Evolutionary conservation across 2,797 vertebrate genomes (phyloP), one percentile per base, ranked within the genome.

Genomic region (Epinephelus awoara): DNA sequence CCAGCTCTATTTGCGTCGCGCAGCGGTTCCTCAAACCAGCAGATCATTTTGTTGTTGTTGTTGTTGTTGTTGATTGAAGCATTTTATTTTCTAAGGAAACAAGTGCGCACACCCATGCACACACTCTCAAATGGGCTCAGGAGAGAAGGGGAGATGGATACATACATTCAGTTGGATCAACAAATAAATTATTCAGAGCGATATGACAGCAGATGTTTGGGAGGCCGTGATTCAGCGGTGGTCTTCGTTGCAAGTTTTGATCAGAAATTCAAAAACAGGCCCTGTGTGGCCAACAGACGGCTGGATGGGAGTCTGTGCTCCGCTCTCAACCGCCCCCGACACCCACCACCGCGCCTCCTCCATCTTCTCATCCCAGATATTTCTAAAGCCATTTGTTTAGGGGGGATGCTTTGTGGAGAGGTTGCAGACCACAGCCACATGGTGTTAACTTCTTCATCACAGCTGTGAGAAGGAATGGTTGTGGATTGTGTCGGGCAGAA

Each of bases 141-240:
- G 87, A 90, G 90, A 83, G 68, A 75, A 59, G 56, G 63, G 70
- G 77, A 88, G 86, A 89, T 5, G 77, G 70, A 87, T 82, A 90
- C 84, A 82, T 83, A 88, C 89, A 85, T 89, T 79, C 83, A 79
- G 87, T 80, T 65, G 88, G 89, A 94, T 93, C 92, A 93, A 93
- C 92, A 94, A 88, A 93, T 94, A 90, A 93, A 94, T 94, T 85
- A 94, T 94, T 95, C 91, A 95, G 74, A 72, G 74, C 77, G 49
- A 91, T 92, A 84, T 94, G 93, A 94, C 92, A 94, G 92, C 93
- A 93, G 93, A 93, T 93, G 91, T 95, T 94, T 91, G 87, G 84
- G 89, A 92, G 91, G 90, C 92, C 85, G 80, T 85, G 91, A 85
- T 92, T 92, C 88, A 77, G 89, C 57, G 80, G 86, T 93, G 90